These are phyloP conservation scores for Lepidurus apus DNA, from an alignment of 1,140 invertebrate genomes.

Conservation along the genomic window DNA sequence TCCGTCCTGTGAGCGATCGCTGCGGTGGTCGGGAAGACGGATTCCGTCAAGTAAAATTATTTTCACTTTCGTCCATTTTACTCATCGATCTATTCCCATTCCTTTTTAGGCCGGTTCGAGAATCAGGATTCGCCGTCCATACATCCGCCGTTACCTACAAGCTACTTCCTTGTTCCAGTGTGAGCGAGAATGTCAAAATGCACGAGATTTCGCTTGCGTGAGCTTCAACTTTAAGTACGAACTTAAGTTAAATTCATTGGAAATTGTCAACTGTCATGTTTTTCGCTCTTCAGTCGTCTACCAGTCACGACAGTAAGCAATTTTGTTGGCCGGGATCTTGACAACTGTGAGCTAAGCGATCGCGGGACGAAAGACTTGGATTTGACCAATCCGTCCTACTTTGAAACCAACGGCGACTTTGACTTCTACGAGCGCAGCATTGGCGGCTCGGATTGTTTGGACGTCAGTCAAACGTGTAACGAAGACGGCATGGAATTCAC, in stretches of 20 bases:
- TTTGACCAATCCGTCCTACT: conserved; percentile 73
- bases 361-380: conserved; percentile 76
- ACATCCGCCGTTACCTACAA: conserved; percentile 65
- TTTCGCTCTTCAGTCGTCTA: conserved; percentile 31
- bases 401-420: conserved; percentile 73
- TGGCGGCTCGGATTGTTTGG: conserved; percentile 66
- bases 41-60: neutral
- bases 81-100: neutral
- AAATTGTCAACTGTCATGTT: conserved; percentile 37
- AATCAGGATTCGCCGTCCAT: conserved; percentile 68
- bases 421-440: conserved; percentile 78
- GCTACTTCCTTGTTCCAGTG: conserved; percentile 67
- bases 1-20: conserved; percentile 30
- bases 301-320: conserved; percentile 20
- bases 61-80: neutral
- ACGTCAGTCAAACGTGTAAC: conserved; percentile 83
- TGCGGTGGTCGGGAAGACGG: conserved; percentile 34
- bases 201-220: conserved; percentile 75
- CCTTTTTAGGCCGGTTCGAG: conserved; percentile 55
- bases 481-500: conserved; percentile 92
- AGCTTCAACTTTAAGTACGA: conserved; percentile 75
- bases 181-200: conserved; percentile 73
- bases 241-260: neutral
- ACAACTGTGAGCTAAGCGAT: conserved; percentile 85
- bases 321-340: conserved; percentile 56